phyloP scores from a whole-genome alignment of 1,140 invertebrate genomes.

The Plutomurus gul region DNA sequence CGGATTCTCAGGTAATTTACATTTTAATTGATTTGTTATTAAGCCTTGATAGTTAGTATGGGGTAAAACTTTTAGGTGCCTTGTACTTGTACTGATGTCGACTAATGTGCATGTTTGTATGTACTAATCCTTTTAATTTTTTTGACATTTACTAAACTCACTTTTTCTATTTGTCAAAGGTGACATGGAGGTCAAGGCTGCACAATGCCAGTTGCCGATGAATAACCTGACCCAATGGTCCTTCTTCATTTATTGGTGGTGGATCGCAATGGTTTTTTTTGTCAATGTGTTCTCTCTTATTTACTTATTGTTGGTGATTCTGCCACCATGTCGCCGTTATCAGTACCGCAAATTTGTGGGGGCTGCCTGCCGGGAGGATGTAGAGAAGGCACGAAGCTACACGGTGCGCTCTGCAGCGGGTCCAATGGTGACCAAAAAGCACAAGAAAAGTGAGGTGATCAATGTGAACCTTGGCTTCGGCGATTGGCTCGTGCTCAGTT shows the following conservation, averaged over 20 bases:
- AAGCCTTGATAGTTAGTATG: no score
- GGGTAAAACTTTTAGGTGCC: no score
- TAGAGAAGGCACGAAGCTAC: slow-evolving; percentile 33
- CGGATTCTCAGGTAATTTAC: slow-evolving; percentile 19
- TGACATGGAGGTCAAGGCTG: neutral
- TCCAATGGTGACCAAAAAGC: neutral
- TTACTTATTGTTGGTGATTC: neutral
- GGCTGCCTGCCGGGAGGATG: slow-evolving; percentile 6
- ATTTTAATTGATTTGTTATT: no score
- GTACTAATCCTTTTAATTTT: no score
- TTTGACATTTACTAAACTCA: no score
- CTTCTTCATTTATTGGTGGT: slow-evolving; percentile 40
- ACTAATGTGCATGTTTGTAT: no score
- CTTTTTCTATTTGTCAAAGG: no score
- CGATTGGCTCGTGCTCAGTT: slow-evolving; percentile 36
- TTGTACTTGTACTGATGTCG: no score
- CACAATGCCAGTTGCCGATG: slow-evolving; percentile 39
- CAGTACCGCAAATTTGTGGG: slow-evolving; percentile 24
- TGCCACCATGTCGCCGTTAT: neutral
- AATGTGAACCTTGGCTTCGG: slow-evolving; percentile 7
- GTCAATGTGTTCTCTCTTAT: slow-evolving; percentile 8
- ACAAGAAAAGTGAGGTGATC: slow-evolving; percentile 2
- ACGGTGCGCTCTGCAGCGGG: neutral
- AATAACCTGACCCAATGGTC: slow-evolving; percentile 42
- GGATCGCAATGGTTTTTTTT: slow-evolving; percentile 18